Evolutionary conservation across 2,888 invertebrate genomes (phyloP), one percentile per base, ranked within the genome.

Genomic region (Acleris literana): DNA sequence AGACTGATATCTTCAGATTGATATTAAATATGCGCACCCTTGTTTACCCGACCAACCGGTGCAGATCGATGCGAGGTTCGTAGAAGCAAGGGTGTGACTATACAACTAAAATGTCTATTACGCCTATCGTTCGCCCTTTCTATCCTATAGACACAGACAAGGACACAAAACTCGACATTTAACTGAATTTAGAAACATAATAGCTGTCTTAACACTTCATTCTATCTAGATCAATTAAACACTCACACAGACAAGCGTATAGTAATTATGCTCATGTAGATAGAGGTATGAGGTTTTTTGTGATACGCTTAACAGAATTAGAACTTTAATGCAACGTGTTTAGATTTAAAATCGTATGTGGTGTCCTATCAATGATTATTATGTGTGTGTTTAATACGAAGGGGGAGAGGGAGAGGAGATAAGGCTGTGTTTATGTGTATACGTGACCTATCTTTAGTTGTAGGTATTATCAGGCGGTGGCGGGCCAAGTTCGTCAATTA

Each of bases 21-120:
- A 51, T 54, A 22, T 57, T 62, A 74, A 69, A 82, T 79, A 80
- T 59, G 18, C 68, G 29, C 69, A 74, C 72, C 69, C 85, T 51
- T 82, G 79, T 79, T 63, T 60, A 74, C 63, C 58, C 55, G 58
- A 63, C 68, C 69, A 71, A 71, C 72, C 73, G 72, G 43, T 52
- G 70, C 77, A 82, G 82, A 90, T 90, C 90, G 90, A 90, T 90
- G 71, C 82, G 78, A 74, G 74, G 75, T 78, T 73, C 74, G 75
- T 80, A 79, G 73, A 72, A 72, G 73, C 64, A 65, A 68, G 76
- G 77, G 76, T 77, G 73, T 74, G 69, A 57, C 68, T 65, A 52
- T 81, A 85, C 86, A 71, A 74, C 62, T 62, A 64, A 68, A 61
- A 52, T 33, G 29, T 52, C 48, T 9, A 48, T 6, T 57, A 25